Evolutionary conservation across 2,113 vertebrate genomes (phyloP).

Genomic region (Tupaia chinensis): DNA sequence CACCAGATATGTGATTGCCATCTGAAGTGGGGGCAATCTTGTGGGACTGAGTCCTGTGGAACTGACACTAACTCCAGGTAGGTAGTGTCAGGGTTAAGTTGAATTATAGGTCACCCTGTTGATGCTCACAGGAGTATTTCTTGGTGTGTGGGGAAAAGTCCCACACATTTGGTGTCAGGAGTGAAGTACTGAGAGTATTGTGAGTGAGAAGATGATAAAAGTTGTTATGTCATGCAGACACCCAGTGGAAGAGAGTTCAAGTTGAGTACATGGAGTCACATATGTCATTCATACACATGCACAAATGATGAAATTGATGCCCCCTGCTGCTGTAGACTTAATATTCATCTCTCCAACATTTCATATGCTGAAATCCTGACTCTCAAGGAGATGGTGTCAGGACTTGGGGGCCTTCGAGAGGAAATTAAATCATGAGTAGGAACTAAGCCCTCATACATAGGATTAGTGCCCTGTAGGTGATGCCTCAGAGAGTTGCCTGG

Average conservation of each 20-base stretch:
- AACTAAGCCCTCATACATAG: no score
- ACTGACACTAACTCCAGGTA: background rate
- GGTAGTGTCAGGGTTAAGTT: background rate
- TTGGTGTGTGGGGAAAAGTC: background rate
- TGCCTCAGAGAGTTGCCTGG: background rate
- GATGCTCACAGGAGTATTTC: background rate
- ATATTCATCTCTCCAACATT: background rate
- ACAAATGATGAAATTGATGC: fast-evolving
- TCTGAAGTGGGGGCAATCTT: background rate
- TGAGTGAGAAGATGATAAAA: background rate
- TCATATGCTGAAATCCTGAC: background rate
- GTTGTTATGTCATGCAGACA: background rate
- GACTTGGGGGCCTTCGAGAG: background rate
- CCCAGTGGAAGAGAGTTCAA: background rate
- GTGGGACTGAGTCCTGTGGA: background rate
- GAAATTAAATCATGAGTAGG: background rate
- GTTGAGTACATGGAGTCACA: fast-evolving
- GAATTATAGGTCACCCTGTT: background rate
- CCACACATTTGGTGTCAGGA: background rate
- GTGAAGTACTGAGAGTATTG: background rate
- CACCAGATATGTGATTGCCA: background rate
- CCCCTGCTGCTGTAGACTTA: no score
- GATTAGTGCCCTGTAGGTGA: background rate
- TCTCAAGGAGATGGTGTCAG: background rate
- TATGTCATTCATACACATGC: fast-evolving